Percentiles rank a stretch among this genome's conserved stretches.
Evolutionary conservation across 2,797 vertebrate genomes (phyloP).

Genomic region (Tapirus indicus): DNA sequence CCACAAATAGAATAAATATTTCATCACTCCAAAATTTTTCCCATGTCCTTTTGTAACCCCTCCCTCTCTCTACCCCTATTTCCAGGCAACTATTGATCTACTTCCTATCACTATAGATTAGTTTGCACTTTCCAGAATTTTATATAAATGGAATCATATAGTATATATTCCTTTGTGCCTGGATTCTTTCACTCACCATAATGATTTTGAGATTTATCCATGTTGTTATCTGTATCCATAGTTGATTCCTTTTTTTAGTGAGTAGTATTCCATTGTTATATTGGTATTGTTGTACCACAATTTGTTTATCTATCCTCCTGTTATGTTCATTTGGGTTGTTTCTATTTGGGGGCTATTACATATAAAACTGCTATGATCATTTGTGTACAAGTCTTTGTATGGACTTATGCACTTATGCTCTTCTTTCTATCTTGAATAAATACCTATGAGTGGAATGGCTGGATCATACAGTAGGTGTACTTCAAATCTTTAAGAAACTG

Average conservation of each 20-base stretch:
- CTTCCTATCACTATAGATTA: conserved; percentile 7
- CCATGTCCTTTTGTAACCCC: not conserved
- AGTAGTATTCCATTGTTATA: not conserved
- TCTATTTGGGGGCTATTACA: not conserved
- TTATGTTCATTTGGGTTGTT: not conserved
- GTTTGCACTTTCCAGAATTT: conserved; percentile 20
- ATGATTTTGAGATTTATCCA: not conserved
- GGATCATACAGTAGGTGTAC: not conserved
- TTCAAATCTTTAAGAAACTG: conserved; percentile 29
- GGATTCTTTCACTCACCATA: not conserved
- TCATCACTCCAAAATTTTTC: not conserved
- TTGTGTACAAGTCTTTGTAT: not conserved
- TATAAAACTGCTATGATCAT: not conserved
- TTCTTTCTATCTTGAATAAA: not conserved
- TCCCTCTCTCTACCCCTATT: not conserved
- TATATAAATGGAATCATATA: conserved; percentile 17
- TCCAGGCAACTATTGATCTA: not conserved
- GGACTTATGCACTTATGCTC: not conserved
- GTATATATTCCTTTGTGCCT: not conserved
- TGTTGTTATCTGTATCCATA: not conserved
- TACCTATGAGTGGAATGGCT: not conserved
- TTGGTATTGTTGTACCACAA: not conserved
- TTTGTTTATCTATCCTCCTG: not conserved
- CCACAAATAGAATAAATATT: conserved; percentile 28
- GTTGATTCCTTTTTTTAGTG: not conserved